Evolutionary conservation across 1,140 invertebrate genomes (phyloP), one percentile per base, ranked within the genome.

Genomic region (Papilio aristodemus): DNA sequence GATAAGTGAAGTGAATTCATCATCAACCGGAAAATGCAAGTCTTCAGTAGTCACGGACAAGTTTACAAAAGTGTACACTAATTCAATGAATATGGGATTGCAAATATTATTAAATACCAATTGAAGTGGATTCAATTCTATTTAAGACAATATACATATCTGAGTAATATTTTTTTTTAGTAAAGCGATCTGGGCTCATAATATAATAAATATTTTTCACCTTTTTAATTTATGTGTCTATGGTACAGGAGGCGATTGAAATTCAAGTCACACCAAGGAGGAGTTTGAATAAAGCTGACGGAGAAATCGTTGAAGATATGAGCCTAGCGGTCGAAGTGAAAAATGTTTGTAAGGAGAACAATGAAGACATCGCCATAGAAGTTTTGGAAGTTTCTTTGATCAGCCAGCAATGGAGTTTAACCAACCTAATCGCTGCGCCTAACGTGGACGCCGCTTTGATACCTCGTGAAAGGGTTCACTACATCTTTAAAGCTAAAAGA

Each of bases 371-470:
- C 5, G 60, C 69, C 8, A 46, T 91, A 22, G 85, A 91, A 72
- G 67, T 91, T 6, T 70, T 92, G 59, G 90, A 92, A 69, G 82
- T 84, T 0, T 89, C 90, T 0, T 63, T 92, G n/a, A 68, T 92
- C 11, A 92, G 91, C 67, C 77, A 89, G 19, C 88, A 86, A 67
- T 92, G 91, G 91, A 79, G 68, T 14, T 72, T 92, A 9, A 84
- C 80, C 5, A 74, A 78, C 13, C 73, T 90, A 4, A 84, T 82
- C 13, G 77, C 78, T 5, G 73, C 86, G 0, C 67, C 75, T 0
- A 72, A 83, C 10, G 73, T 77, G 8, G 69, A 80, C 11, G 82
- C 84, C 58, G 68, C 71, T 8, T 76, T 91, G 4, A 72, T 69
- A n/a, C 74, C 88, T 11, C 84, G 87, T 19, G 89, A 92, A 68